A percentile compares a stretch with the other conserved stretches of the same genome.
Conservation (phyloP, 2,797 vertebrate species). For the Sphenodon punctatus region DNA sequence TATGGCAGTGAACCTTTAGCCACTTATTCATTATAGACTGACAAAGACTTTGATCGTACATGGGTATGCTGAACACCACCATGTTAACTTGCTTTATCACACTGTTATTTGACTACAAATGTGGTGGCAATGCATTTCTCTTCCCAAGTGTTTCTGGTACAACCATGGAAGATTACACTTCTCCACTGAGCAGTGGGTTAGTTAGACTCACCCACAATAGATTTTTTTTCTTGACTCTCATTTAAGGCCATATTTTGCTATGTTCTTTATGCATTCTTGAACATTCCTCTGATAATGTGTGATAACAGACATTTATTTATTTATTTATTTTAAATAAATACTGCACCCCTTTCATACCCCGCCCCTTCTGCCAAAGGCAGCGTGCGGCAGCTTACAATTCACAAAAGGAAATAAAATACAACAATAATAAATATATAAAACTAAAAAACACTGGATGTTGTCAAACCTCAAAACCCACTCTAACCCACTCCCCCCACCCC, state of each 20-base stretch:
- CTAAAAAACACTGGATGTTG: too few relatives aligned
- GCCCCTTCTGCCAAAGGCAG: too few relatives aligned
- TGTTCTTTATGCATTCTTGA: neutral
- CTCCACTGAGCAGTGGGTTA: fast-evolving
- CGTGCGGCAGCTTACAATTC: too few relatives aligned
- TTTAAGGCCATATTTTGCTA: too few relatives aligned
- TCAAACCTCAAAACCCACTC: too few relatives aligned
- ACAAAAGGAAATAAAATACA: too few relatives aligned
- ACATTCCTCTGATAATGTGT: neutral
- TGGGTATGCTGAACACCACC: neutral
- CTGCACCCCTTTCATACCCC: too few relatives aligned
- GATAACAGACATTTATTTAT: too few relatives aligned
- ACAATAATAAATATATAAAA: too few relatives aligned
- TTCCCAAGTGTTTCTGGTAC: neutral
- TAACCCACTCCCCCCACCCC: too few relatives aligned
- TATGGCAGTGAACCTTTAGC: neutral
- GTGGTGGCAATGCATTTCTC: neutral
- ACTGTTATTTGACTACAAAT: neutral
- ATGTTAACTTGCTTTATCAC: neutral
- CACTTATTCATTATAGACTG: neutral
- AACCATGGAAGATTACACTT: neutral
- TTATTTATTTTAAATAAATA: too few relatives aligned
- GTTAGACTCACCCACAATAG: neutral
- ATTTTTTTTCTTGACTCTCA: neutral
- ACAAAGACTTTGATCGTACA: neutral